Base-by-base conservation (phyloP, 64 coral and sea anemone genomes). In the Actinia equina region DNA sequence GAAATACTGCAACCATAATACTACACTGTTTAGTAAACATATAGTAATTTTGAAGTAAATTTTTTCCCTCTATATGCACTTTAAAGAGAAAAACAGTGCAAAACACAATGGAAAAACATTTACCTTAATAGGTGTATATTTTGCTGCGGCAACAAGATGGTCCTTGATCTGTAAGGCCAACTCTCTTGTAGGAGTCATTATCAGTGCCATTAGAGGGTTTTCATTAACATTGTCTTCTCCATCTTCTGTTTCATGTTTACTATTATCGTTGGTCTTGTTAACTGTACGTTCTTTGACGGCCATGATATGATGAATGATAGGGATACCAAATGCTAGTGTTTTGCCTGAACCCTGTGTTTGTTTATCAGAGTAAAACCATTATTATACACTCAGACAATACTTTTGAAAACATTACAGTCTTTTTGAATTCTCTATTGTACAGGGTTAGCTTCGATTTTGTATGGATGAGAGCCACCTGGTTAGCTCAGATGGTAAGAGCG, bases 121-220 rank as follows among this genome's bases (percentile, higher is more conserved):
- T 4, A 86, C 95, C 87, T 94, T 92, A 30, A 98, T 7, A 65
- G 92, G 85, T 7, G 90, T 89, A 25, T 89, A 79, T 52, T 93
- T 94, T 27, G 93, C 82, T 79, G 90, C 90, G 43, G 87, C 81
- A 65, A 92, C 77, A 8, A 98, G 86, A 90, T 95, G 91, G 51
- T 83, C 63, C 77, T 87, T 94, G 11, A 98, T 88, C 89, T 98
- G 96, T 77, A 98, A 57, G 6, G 96, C 96, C 16, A 98, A 86
- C 85, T 98, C 96, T 22, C 96, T 86, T 6, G 96, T 98, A 54
- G 96, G 96, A 17, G 96, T 92, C 87, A 98, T 94, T 20, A 98
- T 95, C 22, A 95, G 65, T 0, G 90, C 96, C 57, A 93, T 19
- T 13, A 96, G 59, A 17, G 94, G 88, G 23, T 63, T 90, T 14